Evolutionary conservation across 1,140 invertebrate genomes (phyloP).

Genomic region (Papilio polytes): DNA sequence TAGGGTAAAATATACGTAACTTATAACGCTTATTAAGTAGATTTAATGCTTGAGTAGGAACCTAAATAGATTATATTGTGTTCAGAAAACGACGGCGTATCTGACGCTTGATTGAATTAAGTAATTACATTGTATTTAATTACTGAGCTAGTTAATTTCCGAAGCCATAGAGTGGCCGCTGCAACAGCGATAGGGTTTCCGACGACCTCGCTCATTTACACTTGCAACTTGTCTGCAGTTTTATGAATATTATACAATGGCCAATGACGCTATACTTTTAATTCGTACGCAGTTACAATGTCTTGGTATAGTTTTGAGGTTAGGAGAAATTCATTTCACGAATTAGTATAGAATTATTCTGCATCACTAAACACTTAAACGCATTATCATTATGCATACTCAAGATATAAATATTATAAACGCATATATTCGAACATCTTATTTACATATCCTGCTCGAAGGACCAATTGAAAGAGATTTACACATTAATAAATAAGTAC

Average conservation of each 20-base stretch:
- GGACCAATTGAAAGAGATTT: constrained; percentile 27
- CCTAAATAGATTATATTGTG: constrained; percentile 40
- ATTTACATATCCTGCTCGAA: constrained; percentile 27
- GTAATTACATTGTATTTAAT: constrained; percentile 82
- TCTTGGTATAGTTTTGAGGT: not conserved
- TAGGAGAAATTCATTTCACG: too few relatives aligned
- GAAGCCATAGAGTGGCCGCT: constrained; percentile 66
- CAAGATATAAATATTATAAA: too few relatives aligned
- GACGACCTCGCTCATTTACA: constrained; percentile 76
- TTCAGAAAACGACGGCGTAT: constrained; percentile 38
- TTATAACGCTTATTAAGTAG: constrained; percentile 35
- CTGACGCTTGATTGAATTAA: constrained; percentile 71
- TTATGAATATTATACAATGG: constrained; percentile 49
- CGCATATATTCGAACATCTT: not conserved
- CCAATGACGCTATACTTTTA: not conserved
- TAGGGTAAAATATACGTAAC: constrained; percentile 1
- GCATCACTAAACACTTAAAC: too few relatives aligned
- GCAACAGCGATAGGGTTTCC: constrained; percentile 73
- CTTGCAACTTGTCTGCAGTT: constrained; percentile 67
- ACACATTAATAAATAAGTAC: constrained; percentile 24
- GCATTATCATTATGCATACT: too few relatives aligned
- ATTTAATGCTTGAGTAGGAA: constrained; percentile 33
- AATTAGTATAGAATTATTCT: too few relatives aligned
- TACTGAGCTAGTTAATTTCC: constrained; percentile 77
- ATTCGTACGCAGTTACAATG: not conserved